phyloP scores from a whole-genome alignment of 2,113 vertebrate genomes.

The Crotalus tigris region DNA sequence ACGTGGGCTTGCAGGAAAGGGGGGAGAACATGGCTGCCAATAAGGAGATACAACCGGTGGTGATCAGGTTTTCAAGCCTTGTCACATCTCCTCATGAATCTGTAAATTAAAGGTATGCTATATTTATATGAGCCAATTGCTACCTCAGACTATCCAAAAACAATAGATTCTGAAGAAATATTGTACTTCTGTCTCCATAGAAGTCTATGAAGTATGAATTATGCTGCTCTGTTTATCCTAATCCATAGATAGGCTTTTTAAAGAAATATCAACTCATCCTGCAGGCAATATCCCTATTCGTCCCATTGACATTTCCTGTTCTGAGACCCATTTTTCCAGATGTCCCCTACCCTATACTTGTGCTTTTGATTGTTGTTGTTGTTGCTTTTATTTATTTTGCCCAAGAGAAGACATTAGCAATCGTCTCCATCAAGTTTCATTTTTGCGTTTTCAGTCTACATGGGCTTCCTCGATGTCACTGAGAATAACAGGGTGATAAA shows the following conservation, averaged over 20 bases:
- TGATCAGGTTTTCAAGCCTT: neutral
- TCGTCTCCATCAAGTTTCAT: neutral
- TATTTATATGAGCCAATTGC: neutral
- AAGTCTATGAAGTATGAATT: neutral
- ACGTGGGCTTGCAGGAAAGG: neutral
- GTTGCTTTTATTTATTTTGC: neutral
- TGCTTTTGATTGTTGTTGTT: neutral
- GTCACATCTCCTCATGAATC: neutral
- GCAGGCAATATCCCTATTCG: neutral
- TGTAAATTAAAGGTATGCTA: neutral
- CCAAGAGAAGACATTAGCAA: neutral
- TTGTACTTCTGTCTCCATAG: neutral
- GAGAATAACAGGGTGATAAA: neutral
- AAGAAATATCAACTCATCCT: neutral
- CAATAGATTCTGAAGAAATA: neutral
- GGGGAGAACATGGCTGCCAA: neutral
- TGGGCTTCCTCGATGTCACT: neutral
- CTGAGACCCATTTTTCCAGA: neutral
- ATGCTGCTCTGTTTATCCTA: neutral
- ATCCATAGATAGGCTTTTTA: neutral
- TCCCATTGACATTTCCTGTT: neutral
- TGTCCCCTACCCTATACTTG: neutral
- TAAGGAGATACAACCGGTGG: neutral
- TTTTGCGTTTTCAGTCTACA: neutral
- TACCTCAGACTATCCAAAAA: neutral